A percentile compares a stretch with the other conserved stretches of the same genome.
Evolutionary conservation across 2,888 invertebrate species (phyloP).

Genomic region (Mamestra brassicae): DNA sequence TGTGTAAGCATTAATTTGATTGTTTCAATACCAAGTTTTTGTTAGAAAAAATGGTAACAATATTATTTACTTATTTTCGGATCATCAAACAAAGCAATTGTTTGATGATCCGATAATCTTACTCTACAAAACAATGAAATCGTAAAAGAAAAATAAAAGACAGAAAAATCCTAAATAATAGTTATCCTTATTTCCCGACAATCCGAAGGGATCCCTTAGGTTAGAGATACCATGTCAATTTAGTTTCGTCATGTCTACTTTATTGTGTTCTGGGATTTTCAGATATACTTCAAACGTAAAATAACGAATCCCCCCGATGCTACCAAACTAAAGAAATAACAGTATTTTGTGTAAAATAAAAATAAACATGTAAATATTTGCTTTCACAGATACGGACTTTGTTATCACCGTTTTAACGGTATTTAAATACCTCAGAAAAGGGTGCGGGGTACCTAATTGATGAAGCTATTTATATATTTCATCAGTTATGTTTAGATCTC

Average conservation of each 20-base stretch:
- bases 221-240: conserved; percentile 15
- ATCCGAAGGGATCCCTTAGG: conserved; percentile 6
- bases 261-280: conserved; percentile 18
- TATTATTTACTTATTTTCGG: neutral
- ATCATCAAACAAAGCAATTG: too few species aligned
- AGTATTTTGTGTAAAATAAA: neutral
- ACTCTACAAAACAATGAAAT: neutral
- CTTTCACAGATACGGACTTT: neutral
- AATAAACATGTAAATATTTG: neutral
- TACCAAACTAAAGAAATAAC: neutral
- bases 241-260: conserved; percentile 28
- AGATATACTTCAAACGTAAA: neutral
- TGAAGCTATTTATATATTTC: too few species aligned
- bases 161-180: neutral
- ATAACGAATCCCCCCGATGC: neutral
- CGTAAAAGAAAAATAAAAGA: conserved; percentile 8
- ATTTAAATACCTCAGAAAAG: too few species aligned
- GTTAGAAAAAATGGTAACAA: neutral
- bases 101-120: neutral
- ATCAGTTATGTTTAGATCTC: too few species aligned
- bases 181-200: neutral
- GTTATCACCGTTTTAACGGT: neutral
- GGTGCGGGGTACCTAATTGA: too few species aligned
- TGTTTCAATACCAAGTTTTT: neutral
- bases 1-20: neutral